Evolutionary conservation across 2,113 vertebrate species (phyloP), one percentile per base, ranked within the genome.

Genomic region (Sapayoa aenigma): DNA sequence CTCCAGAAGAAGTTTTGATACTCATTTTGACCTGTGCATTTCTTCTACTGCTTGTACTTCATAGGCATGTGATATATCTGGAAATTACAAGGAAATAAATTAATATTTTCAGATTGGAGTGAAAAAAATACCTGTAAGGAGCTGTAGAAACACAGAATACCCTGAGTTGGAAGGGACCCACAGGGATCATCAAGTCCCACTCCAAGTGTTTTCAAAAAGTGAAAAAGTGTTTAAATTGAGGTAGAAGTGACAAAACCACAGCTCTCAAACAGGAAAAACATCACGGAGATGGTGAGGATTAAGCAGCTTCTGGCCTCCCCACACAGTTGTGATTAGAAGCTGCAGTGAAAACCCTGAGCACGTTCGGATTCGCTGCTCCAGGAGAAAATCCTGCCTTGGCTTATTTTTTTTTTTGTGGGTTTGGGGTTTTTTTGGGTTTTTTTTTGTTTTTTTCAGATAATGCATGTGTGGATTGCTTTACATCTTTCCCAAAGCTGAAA

Each of bases 271-370:
- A 69, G 66, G 33, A 37, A 12, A 11, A 65, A 14, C 1, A 0
- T 65, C 4, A 1, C 2, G 4, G 22, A n/a, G 39, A 1, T 39
- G 25, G 17, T 68, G 71, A 52, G 82, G 42, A 39, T 35, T 24
- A 15, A 73, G n/a, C 44, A 42, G 35, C 31, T 68, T 59, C 56
- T 56, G 65, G 18, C 69, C 41, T 37, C 94, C 6, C 62, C 10
- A 8, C 0, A 0, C 17, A 1, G 0, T 44, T 42, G 35, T 59
- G 47, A 63, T 91, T 3, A 44, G n/a, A 46, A 33, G 9, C 75
- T 86, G 63, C 72, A 76, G 72, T 15, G 59, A 19, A 66, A 80
- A 14, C 63, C 24, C 1, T 0, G 22, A 55, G 37, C 37, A 4
- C 2, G 4, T 66, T 55, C 23, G 18, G 9, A 35, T 44, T 58